Base-by-base conservation (phyloP, 2,888 invertebrate species). In the Therioaphis trifolii region DNA sequence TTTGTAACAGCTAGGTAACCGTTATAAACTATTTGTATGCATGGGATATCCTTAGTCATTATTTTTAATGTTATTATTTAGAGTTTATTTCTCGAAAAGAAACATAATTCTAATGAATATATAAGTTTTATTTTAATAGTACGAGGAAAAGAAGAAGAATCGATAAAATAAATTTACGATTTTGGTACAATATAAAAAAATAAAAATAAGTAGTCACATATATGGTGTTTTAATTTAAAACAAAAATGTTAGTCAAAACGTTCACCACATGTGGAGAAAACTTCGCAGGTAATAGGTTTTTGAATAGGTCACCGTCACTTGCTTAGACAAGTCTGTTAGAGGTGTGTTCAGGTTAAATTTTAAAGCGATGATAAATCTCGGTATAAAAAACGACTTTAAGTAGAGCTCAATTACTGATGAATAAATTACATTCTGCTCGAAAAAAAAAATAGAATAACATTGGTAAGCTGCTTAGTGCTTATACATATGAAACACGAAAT, bases 311-410 rank as follows among this genome's bases (percentile, higher is more conserved):
- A 40, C 55, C 63, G 27, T 29, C 61, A 29, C 7, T 63, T 63
- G 46, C n/a, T n/a, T n/a, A n/a, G 21, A 77, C 63, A 15, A 18
- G 52, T 52, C 21, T 68, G 29, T 35, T 35, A 68, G 66, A 77
- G 66, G 77, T 52, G 66, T 78, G 77, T 78, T 78, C 77, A 24
- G 52, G 15, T 78, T 66, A 78, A 49, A 78, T 78, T 68, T 66
- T 49, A 77, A 77, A 63, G 63, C 66, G 63, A 66, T 77, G 61
- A 78, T 78, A 78, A 78, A 78, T 68, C 40, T 49, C 52, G 49
- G 66, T 14, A 61, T 76, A 24, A 68, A 78, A 55, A 68, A 52
- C 66, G 21, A 52, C 35, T 77, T 21, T 74, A 49, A 49, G 24
- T 63, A 18, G 27, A 49, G 46, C 21, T n/a, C n/a, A 29, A n/a